These are phyloP conservation scores for Campopleginae sp. DNA, from an alignment of 2,888 invertebrate species.

Conservation along the genomic window DNA sequence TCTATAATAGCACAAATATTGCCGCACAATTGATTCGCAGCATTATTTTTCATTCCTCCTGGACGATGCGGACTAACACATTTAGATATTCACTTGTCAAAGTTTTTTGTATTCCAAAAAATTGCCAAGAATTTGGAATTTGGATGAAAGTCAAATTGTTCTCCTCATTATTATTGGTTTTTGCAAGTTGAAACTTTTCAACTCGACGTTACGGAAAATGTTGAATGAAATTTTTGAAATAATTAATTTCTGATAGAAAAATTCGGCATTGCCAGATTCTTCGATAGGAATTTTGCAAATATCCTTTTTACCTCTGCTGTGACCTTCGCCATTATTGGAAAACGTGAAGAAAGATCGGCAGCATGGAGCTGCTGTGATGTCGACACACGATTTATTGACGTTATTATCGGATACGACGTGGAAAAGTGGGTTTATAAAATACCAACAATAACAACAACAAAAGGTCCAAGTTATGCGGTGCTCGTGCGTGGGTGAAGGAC, in stretches of 20 bases:
- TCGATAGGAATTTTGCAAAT: not conserved
- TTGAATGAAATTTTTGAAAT: not conserved
- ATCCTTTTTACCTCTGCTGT: not conserved
- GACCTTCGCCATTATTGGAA: not conserved
- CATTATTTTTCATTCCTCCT: slow-evolving; percentile 25
- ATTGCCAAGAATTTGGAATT: not conserved
- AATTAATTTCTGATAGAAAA: not conserved
- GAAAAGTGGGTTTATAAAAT: slow-evolving; percentile 19
- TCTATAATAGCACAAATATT: slow-evolving; percentile 27
- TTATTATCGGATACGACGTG: slow-evolving; percentile 30
- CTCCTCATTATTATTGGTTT: too few relatives aligned
- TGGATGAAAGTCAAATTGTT: not conserved
- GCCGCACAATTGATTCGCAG: slow-evolving; percentile 45
- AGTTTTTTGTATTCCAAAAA: not conserved
- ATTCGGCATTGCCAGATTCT: not conserved
- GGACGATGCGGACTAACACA: not conserved
- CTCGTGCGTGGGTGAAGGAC: slow-evolving; percentile 56
- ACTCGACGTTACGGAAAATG: not conserved
- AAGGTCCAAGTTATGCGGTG: slow-evolving; percentile 27
- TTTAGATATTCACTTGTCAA: not conserved
- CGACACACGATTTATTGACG: slow-evolving; percentile 36
- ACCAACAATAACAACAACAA: not conserved
- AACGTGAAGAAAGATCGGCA: not conserved
- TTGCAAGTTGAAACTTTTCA: not conserved
- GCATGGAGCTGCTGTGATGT: not conserved